These are phyloP conservation scores for Yponomeuta evonymella DNA, from an alignment of 2,888 invertebrate genomes.

Conservation along the genomic window DNA sequence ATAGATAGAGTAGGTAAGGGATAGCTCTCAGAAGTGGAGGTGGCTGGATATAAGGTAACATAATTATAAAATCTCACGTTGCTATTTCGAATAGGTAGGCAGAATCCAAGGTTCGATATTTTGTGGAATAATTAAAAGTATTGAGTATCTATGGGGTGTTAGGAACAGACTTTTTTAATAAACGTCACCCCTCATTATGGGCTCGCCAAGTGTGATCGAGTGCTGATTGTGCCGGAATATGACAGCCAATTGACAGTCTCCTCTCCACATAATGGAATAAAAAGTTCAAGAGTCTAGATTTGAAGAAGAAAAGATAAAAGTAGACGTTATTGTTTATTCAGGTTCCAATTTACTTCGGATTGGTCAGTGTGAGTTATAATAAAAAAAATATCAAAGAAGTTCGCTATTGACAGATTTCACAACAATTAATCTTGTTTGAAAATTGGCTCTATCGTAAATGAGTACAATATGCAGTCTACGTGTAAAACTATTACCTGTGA, in stretches of 20 bases:
- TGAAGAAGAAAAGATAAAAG: background rate
- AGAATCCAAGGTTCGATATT: background rate
- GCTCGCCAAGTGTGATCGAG: slow-evolving; percentile 42
- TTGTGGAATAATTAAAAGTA: background rate
- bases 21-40: no score
- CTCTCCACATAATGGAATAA: slow-evolving; percentile 50
- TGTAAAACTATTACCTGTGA: no score
- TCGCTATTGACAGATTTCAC: no score
- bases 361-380: background rate
- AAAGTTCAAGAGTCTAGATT: slow-evolving; percentile 2
- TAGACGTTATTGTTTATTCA: background rate
- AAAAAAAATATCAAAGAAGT: no score
- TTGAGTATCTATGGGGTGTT: background rate
- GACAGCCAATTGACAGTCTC: slow-evolving; percentile 64
- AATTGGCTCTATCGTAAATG: no score
- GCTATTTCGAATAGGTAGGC: no score
- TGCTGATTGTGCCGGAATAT: slow-evolving; percentile 55
- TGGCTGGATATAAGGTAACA: no score
- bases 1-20: no score
- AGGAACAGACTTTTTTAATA: background rate
- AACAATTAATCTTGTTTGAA: no score
- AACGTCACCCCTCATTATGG: slow-evolving; percentile 12
- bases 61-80: no score
- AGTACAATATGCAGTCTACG: no score
- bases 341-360: background rate